Evolutionary conservation across 2,888 invertebrate genomes (phyloP).

Genomic region (Glyphotaelius pellucidus): DNA sequence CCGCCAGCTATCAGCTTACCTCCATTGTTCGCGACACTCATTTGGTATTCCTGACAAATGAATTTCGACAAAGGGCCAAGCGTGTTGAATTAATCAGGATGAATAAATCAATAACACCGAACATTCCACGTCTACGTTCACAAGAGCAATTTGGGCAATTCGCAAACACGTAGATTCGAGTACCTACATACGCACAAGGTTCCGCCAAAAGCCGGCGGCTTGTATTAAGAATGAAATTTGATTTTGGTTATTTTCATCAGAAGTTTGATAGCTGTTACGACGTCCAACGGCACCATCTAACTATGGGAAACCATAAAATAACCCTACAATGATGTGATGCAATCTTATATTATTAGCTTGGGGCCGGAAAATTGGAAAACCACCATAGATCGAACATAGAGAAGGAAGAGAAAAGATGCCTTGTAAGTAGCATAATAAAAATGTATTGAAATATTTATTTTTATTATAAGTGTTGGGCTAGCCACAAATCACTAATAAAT

Average conservation of each 20-base stretch:
- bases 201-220: not conserved
- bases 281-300: not conserved
- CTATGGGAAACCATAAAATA: not conserved
- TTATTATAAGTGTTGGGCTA: no score
- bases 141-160: not conserved
- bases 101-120: conserved; percentile 17
- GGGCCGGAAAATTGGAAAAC: not conserved
- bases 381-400: not conserved
- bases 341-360: not conserved
- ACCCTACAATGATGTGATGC: not conserved
- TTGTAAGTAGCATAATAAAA: not conserved
- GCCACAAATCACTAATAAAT: no score
- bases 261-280: not conserved
- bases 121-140: conserved; percentile 6
- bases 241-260: not conserved
- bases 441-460: no score
- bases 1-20: not conserved
- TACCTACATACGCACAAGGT: not conserved
- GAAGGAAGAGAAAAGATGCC: not conserved
- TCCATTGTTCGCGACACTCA: conserved; percentile 36
- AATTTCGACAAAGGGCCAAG: conserved; percentile 35
- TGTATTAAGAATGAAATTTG: not conserved
- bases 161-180: not conserved
- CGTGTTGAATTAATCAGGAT: conserved; percentile 6
- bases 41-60: conserved; percentile 22